Evolutionary conservation across 2,113 vertebrate genomes (phyloP), one percentile per base, ranked within the genome.

Genomic region (Mirza zaza): DNA sequence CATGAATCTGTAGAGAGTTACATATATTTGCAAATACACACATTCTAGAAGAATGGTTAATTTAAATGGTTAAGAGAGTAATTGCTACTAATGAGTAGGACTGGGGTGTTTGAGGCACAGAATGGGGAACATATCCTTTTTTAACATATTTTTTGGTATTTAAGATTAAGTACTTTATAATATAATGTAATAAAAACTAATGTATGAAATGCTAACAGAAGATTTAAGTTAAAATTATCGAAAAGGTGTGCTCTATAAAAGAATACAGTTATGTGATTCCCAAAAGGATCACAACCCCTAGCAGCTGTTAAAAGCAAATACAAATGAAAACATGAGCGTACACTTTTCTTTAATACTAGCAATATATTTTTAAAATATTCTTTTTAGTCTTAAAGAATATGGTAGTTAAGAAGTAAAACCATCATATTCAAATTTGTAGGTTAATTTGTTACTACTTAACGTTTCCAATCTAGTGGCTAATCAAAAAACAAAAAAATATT

Each of bases 361-460:
- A 48, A 50, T 83, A 61, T 73, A 14, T 68, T 87, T 6, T 34
- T 29, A 61, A 34, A 77, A 68, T 59, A 5, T 25, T 65, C 0
- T 83, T 91, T 50, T 82, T 71, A 25, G 39, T 84, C 32, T 91
- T 82, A 71, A 57, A 76, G 29, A 91, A 52, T 61, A 52, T 50
- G 13, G 23, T 63, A 94, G 88, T 75, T 71, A 85, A 65, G 25
- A 42, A 84, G 52, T 83, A 79, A 95, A 92, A 50, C 12, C 6
- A 96, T 91, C 55, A 95, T 21, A 89, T 94, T 82, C 45, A 96
- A 83, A 83, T 94, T 59, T 83, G 13, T 55, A 79, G 39, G 50
- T 83, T 95, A 79, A 27, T 68, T 93, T 89, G 82, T 92, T 86
- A 85, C 55, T 81, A 73, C 32, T 82, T 82, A 94, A 92, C 48